These are phyloP conservation scores for Enteromius unitaeniatus DNA, from an alignment of 2,797 vertebrate genomes.

Conservation along the genomic window DNA sequence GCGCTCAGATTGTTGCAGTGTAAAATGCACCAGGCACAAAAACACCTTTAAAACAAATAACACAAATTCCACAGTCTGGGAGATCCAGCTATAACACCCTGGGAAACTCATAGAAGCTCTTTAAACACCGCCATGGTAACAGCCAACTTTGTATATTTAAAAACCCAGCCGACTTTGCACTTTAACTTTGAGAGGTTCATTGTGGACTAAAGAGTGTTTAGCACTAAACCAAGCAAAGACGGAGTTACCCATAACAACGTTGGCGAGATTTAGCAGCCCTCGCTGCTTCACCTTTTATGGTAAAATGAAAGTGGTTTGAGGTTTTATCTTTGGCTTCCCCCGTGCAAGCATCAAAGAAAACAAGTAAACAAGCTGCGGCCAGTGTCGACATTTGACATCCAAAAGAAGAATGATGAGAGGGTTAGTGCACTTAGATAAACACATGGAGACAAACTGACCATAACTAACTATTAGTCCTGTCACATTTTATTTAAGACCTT, in stretches of 20 bases:
- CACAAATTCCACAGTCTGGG: conserved; percentile 9
- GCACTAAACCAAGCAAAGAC: conserved; percentile 52
- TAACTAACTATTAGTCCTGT: neutral
- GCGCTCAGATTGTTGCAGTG: neutral
- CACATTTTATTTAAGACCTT: conserved; percentile 7
- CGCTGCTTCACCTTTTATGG: conserved; percentile 63
- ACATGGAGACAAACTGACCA: neutral
- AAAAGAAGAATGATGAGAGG: conserved; percentile 37
- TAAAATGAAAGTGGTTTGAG: conserved; percentile 30
- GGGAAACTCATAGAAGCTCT: conserved; percentile 8
- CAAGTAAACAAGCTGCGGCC: conserved; percentile 9
- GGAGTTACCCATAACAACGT: conserved; percentile 63
- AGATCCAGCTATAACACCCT: neutral
- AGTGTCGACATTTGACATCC: neutral
- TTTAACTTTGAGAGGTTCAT: conserved; percentile 16
- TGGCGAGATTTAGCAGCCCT: conserved; percentile 64
- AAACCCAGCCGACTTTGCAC: conserved; percentile 60
- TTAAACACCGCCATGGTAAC: conserved; percentile 33
- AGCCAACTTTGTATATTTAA: conserved; percentile 29
- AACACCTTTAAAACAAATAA: neutral
- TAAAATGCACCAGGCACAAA: neutral
- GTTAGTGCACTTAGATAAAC: conserved; percentile 19
- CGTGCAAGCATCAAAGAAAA: conserved; percentile 53
- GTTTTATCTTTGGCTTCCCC: conserved; percentile 53
- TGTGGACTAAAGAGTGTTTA: conserved; percentile 58